Evolutionary conservation across 2,113 vertebrate species (phyloP).

Genomic region (Tragelaphus strepsiceros): DNA sequence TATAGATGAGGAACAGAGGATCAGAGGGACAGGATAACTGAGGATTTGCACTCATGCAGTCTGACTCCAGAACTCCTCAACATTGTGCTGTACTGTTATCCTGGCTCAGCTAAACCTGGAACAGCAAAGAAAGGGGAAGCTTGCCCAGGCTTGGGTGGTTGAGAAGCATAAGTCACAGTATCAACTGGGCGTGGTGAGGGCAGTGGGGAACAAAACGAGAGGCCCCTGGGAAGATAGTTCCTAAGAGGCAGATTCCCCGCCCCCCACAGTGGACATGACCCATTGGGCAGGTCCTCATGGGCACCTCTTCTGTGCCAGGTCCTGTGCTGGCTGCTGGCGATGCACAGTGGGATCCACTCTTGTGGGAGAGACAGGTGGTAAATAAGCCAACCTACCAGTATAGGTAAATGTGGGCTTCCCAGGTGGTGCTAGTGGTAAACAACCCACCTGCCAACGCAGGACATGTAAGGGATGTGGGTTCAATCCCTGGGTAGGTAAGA

Average conservation of each 20-base stretch:
- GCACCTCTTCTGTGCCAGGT: neutral
- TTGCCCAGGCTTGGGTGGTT: neutral
- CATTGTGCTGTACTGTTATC: neutral
- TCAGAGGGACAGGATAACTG: conserved; percentile 8
- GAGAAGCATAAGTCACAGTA: neutral
- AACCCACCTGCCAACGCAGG: neutral
- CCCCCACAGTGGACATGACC: neutral
- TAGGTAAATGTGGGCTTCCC: neutral
- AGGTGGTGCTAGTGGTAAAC: neutral
- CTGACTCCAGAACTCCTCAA: neutral
- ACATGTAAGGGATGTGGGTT: neutral
- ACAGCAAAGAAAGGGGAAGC: neutral
- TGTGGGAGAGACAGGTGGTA: neutral
- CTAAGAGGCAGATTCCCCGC: neutral
- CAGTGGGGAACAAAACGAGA: neutral
- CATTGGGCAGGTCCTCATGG: neutral
- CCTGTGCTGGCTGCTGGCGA: neutral
- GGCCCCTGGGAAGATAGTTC: neutral
- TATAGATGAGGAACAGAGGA: neutral
- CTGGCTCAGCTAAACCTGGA: neutral
- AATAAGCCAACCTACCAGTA: neutral
- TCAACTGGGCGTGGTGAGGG: neutral
- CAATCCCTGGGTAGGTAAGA: neutral
- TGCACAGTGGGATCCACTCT: neutral
- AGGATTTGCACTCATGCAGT: neutral